Percentiles rank a stretch among this genome's conserved stretches.
phyloP scores from a whole-genome alignment of 2,797 vertebrate species.

The Eupleurogrammus muticus region DNA sequence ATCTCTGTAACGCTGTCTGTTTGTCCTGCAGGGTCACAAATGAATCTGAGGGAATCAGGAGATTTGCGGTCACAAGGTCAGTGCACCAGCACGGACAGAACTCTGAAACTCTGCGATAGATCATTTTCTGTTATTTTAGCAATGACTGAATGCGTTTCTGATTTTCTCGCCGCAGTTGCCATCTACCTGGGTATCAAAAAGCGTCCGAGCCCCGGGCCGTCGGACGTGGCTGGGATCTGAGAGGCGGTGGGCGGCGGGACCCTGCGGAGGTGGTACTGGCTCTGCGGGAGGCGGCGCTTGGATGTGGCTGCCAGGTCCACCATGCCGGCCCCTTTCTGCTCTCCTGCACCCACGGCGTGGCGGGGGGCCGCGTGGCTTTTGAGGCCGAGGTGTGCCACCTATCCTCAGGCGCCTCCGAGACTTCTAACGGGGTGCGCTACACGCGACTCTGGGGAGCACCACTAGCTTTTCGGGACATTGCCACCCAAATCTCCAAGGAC shows the following conservation, averaged over 20 bases:
- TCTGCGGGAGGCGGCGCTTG: slow-evolving; percentile 87
- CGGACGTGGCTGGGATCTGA: slow-evolving; percentile 92
- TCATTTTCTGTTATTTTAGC: background rate
- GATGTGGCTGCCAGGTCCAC: slow-evolving; percentile 88
- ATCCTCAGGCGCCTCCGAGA: slow-evolving; percentile 83
- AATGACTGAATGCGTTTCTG: background rate
- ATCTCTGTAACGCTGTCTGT: slow-evolving; percentile 42
- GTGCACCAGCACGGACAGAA: slow-evolving; percentile 31
- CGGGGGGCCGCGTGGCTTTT: slow-evolving; percentile 87
- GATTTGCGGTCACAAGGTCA: slow-evolving; percentile 98
- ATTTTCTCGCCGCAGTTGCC: slow-evolving; percentile 83
- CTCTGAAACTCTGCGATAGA: background rate
- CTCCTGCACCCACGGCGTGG: slow-evolving; percentile 88
- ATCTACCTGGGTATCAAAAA: slow-evolving; percentile 97
- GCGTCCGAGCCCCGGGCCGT: slow-evolving; percentile 92
- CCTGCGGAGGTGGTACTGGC: slow-evolving; percentile 89
- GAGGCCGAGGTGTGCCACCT: slow-evolving; percentile 93
- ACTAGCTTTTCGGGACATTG: slow-evolving; percentile 89
- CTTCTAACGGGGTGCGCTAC: slow-evolving; percentile 89
- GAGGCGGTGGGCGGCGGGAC: slow-evolving; percentile 84
- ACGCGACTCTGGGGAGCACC: slow-evolving; percentile 89
- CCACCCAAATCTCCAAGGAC: slow-evolving; percentile 90
- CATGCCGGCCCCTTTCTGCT: slow-evolving; percentile 91
- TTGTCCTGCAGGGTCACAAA: slow-evolving; percentile 91
- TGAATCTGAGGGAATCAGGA: slow-evolving; percentile 98